Evolutionary conservation across 2,797 vertebrate genomes (phyloP), one percentile per base, ranked within the genome.

Genomic region (Smutsia temminckii): DNA sequence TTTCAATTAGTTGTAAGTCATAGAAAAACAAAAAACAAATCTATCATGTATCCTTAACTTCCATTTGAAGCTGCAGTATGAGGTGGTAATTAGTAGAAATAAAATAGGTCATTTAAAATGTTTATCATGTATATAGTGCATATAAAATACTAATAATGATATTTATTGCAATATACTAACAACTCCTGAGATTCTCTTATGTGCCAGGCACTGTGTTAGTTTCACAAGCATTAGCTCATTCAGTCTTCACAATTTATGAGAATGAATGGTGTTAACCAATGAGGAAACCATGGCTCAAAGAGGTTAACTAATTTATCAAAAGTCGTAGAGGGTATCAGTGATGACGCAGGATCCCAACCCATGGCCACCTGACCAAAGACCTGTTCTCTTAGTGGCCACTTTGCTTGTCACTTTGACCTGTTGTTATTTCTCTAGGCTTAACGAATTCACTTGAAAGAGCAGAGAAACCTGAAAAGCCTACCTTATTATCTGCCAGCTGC

Each of bases 1-100:
- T 94, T 89, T 53, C 71, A 90, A 69, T 64, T 69, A 46, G 63
- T 42, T 87, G 12, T 3, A 93, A n/a, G 40, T 88, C 92, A 93
- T 7, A 21, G 37, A 8, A 46, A 92, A 96, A 77, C 46, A 81
- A 74, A 93, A 88, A 66, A 46, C 29, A n/a, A 79, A 87, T 89
- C 27, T 29, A 83, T 63, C 55, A 51, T 64, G 16, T 18, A 63
- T 78, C 74, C 68, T 91, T 71, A 17, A 53, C 49, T 86, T 91
- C 46, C 32, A 79, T 75, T 79, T 79, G 83, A 85, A 92, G 72
- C 18, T 53, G 18, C 11, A 61, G 49, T 27, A 71, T 61, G 34
- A 86, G 64, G 34, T 68, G 66, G 34, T 81, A 49, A n/a, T 4
- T 63, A 64, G 68, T 40, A 95, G 46, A 92, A 89, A 64, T 23